Conservation (phyloP, 2,113 vertebrate species). For the Barbus barbus region DNA sequence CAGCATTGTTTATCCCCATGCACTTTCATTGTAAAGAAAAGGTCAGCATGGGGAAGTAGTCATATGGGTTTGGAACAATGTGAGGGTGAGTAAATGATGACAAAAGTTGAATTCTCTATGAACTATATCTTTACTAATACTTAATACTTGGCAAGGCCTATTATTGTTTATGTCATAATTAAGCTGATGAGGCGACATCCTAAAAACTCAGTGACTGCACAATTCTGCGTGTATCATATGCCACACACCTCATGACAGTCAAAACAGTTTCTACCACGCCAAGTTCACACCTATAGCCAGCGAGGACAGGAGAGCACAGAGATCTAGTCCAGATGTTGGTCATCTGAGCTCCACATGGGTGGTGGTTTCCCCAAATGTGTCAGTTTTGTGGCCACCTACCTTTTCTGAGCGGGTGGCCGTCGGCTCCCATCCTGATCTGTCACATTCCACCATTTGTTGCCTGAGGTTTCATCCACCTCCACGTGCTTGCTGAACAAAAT, state of each 20-base stretch:
- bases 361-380: slow-evolving; percentile 36
- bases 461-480: slow-evolving; percentile 12
- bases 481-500: not conserved
- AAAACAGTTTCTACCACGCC: slow-evolving; percentile 24
- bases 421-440: not conserved
- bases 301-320: not conserved
- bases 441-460: slow-evolving; percentile 23
- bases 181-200: not conserved
- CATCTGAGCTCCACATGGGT: not conserved
- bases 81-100: not conserved
- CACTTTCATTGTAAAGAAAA: not conserved
- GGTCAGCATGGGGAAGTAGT: not conserved
- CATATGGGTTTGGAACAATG: not conserved
- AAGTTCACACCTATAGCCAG: slow-evolving; percentile 17
- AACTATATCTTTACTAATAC: not conserved
- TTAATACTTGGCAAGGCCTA: not conserved
- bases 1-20: not conserved
- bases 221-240: slow-evolving; percentile 2
- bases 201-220: not conserved
- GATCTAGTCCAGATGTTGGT: not conserved
- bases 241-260: slow-evolving; percentile 24
- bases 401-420: slow-evolving; percentile 30
- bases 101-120: not conserved
- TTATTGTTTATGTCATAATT: slow-evolving; percentile 13
- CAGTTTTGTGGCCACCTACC: slow-evolving; percentile 23